Evolutionary conservation across 2,888 invertebrate genomes (phyloP), one percentile per base, ranked within the genome.

Genomic region (Dryomyza anilis): DNA sequence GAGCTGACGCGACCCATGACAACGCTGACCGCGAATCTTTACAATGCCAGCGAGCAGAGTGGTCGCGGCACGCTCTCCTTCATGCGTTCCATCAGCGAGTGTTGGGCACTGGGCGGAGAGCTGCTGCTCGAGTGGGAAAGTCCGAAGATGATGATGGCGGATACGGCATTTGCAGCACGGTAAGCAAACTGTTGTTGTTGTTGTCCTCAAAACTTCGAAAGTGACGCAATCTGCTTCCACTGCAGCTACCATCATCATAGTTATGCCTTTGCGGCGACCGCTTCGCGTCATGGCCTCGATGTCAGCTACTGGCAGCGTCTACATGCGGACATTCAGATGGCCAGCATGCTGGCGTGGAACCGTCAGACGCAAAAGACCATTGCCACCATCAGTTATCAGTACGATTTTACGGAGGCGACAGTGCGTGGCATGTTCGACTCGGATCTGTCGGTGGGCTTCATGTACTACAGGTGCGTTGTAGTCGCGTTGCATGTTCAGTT

Each of bases 291-390:
- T 36, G 82, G 81, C 1, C 72, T 83, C 27, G 82, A 83, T 66
- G 69, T 81, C 2, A 83, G 81, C 71, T 81, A 80, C 62, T 83
- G 83, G 83, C 81, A 80, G 30, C 80, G 81, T 10, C 70, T 83
- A 23, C 77, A 82, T 72, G 71, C 71, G 16, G 72, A 72, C 19
- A 76, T 83, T 27, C 83, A 83, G 69, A 76, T 83, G 75, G 82
- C 81, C 45, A 79, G 74, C 16, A 60, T 77, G n/a, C 53, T 78
- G 66, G 79, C 80, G 57, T 79, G 78, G 78, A 76, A 78, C 43
- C 76, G 74, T 6, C 75, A 64, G 19, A 78, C 78, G 1, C 69
- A 76, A 8, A 76, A 78, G 60, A 76, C 82, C 0, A 77, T 82
- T 53, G 82, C 80, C 50, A 77, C 81, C 8, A 70, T 83, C 27